Conservation (phyloP, 2,113 vertebrate genomes). For the Catharus fuscescens region DNA sequence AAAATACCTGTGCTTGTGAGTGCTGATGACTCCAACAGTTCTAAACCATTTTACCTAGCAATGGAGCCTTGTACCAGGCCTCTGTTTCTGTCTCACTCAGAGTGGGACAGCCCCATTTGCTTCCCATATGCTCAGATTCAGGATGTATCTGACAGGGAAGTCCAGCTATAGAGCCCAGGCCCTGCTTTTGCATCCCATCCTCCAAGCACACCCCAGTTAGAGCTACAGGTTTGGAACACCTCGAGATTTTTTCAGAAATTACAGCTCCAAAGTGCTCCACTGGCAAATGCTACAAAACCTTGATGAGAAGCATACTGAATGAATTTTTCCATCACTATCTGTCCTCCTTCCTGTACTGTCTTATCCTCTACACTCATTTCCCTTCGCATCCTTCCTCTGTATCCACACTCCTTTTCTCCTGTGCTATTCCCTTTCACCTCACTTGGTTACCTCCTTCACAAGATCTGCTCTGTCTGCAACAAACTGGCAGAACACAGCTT, state of each 20-base stretch:
- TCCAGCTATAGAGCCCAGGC: not conserved
- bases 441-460: not conserved
- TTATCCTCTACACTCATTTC: not conserved
- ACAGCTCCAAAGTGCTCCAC: not conserved
- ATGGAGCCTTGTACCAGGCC: not conserved
- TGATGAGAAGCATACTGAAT: not conserved
- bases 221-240: not conserved
- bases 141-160: not conserved
- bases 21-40: not conserved
- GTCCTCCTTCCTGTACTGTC: not conserved
- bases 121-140: not conserved
- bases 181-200: not conserved
- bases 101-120: not conserved
- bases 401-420: not conserved
- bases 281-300: not conserved
- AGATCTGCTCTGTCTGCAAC: not conserved
- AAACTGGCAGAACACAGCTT: not conserved
- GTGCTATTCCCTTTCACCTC: not conserved
- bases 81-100: not conserved
- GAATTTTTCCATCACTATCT: not conserved
- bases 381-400: not conserved
- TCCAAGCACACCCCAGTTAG: not conserved
- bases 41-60: not conserved
- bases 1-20: not conserved
- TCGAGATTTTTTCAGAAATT: not conserved